Base-by-base conservation (phyloP, 1,140 invertebrate genomes). In the Melitaea cinxia region DNA sequence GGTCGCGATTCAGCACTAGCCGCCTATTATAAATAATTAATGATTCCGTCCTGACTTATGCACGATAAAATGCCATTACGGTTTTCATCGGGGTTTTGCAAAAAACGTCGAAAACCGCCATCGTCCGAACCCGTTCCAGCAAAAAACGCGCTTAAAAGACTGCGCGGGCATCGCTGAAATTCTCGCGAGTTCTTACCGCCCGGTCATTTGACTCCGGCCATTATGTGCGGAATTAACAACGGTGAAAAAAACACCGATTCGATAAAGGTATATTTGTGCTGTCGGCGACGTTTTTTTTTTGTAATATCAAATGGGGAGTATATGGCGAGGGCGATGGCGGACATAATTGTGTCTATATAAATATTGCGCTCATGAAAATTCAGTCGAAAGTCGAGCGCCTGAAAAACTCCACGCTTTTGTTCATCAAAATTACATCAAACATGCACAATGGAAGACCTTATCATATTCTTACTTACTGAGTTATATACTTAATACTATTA, bases 1-100 rank as follows among this genome's bases (percentile, higher is more conserved):
- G 65, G 63, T 26, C 73, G 74, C 60, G 61, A 67, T 72, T 68
- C 55, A 53, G 65, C 69, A 67, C 71, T 68, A 69, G 71, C 67
- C 54, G 80, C 78, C 83, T 87, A 88, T 89, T 90, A 90, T 90
- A 88, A 90, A 90, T 90, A 90, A 88, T 90, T 88, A 90, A 90
- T 88, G 87, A 90, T 85, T 85, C 82, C 79, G 70, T 70, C 82
- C 71, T 77, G 83, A 85, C 79, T 83, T 89, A 89, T 88, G 84
- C 87, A 88, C 83, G 87, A 88, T 88, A 88, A 89, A 89, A 89
- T 89, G 85, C 87, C 83, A 87, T 88, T 89, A 89, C 80, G 83
- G 87, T 88, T 89, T 89, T 89, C 85, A 86, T 88, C 76, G 82
- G 80, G 73, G 75, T 75, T 80, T 75, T 74, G 76, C 73, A 89